Conservation (phyloP, 92 coral and sea anemone genomes). For the Epizoanthus rinbou region DNA sequence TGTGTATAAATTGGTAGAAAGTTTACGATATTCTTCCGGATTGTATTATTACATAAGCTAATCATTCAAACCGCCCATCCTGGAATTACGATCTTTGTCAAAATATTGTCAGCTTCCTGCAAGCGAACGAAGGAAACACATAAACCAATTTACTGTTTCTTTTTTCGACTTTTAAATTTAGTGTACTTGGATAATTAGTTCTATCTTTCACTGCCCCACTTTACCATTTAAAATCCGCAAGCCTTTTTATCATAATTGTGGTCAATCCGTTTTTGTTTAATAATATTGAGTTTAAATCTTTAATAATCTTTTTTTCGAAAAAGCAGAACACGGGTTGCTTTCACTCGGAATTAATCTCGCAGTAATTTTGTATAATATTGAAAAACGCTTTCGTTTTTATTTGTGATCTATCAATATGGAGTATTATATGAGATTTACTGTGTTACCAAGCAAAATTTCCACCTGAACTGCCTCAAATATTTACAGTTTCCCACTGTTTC, state of each 20-base stretch:
- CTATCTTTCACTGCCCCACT: slow-evolving; percentile 4
- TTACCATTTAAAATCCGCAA: neutral
- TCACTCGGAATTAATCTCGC: neutral
- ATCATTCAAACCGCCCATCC: neutral
- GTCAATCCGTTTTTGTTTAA: slow-evolving; percentile 14
- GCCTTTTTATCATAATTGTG: slow-evolving; percentile 4
- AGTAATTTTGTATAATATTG: slow-evolving; percentile 2
- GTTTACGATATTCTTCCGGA: neutral
- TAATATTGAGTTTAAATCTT: slow-evolving; percentile 5
- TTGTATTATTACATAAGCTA: neutral
- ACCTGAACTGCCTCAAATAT: neutral
- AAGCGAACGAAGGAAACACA: neutral
- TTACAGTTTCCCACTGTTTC: slow-evolving; percentile 3
- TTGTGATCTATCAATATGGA: neutral
- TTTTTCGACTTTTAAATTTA: slow-evolving; percentile 16
- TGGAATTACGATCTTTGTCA: neutral
- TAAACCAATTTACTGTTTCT: too few relatives aligned
- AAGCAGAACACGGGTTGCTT: neutral
- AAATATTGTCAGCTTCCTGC: neutral
- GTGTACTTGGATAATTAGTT: slow-evolving; percentile 24
- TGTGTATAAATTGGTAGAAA: neutral
- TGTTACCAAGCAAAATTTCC: neutral
- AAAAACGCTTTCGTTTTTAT: neutral
- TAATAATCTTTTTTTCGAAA: neutral
- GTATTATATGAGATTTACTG: neutral